Base-by-base conservation (phyloP, 2,797 vertebrate species). In the Falco rusticolus region DNA sequence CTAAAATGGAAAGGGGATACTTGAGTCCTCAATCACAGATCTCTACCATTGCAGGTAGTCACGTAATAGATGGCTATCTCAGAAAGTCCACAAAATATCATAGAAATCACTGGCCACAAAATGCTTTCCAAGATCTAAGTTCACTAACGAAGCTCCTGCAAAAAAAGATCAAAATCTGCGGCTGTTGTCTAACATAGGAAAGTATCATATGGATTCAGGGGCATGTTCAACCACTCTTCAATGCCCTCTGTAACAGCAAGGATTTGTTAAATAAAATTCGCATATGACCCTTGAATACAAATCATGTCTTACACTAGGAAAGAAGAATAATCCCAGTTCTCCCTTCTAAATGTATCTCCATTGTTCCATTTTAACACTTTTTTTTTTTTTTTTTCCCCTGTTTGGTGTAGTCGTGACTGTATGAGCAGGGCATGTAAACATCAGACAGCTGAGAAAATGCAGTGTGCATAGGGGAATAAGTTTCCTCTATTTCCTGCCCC, bases 171-270 rank as follows among this genome's bases (percentile, higher is more conserved):
- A 81, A 63, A 80, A 68, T 28, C 29, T 63, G 14, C 28, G 76
- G n/a, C 10, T 0, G 0, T 39, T 41, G 4, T 61, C 25, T 68
- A 43, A n/a, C 5, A 31, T 6, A 48, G 17, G 31, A 60, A 57
- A 74, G 26, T 21, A 57, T 43, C 1, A 2, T 28, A 65, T 69
- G 26, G 29, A 47, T 61, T 76, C 43, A 70, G 79, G 61, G 22
- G 3, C 26, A 17, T 29, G n/a, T 70, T 89, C 28, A 53, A 39
- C 4, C 13, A 48, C 13, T 6, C 20, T 22, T 31, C 3, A 7
- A 13, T 11, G 1, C 29, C 11, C 13, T n/a, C 39, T 87, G 26
- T 10, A 78, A 24, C 3, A 75, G 14, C 16, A 87, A 28, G 20
- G 17, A 48, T 70, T 77, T 74, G 77, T 64, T 2, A 75, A 76